Evolutionary conservation across 2,888 invertebrate species (phyloP), one percentile per base, ranked within the genome.

Genomic region (Lithophane leautieri): DNA sequence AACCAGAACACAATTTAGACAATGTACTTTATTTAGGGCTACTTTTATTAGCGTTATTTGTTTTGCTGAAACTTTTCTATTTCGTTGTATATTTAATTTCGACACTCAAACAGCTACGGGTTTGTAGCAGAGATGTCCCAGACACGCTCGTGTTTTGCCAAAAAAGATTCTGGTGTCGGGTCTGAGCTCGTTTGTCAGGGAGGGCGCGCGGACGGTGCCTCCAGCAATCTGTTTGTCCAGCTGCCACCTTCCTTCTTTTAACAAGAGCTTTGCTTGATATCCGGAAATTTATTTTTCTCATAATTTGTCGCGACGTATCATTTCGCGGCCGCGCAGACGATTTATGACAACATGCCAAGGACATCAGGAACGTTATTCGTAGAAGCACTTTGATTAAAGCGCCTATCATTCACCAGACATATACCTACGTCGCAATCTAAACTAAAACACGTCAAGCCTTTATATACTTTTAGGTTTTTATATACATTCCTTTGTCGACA

Each of bases 191-290:
- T 94, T 94, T 94, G 93, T 94, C 94, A 94, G 88, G 72, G 78
- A 83, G 84, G 79, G 84, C 65, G 77, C 80, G 82, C 86, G 87
- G 88, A 87, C 89, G 86, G 89, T 89, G 91, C 91, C 91, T 90
- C 89, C 86, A 90, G 91, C 94, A 92, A 94, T 94, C 94, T 95
- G 94, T 95, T 95, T 95, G 94, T 93, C 93, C 95, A 94, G 95
- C 94, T 95, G 95, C 93, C 93, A 93, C 93, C 93, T 92, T 92
- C 89, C 92, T 94, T 93, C 93, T 94, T 94, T 94, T 93, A 94
- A 94, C 94, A 93, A 93, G 92, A 94, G 94, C 94, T 94, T 94
- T 93, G 91, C 93, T 93, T 93, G 92, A 91, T 92, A 94, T 92
- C 92, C 90, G 89, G 90, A 91, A 92, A 94, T 94, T 93, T 94